A percentile compares a stretch with the other conserved stretches of the same genome.
These are phyloP conservation scores for Ischnura elegans DNA, from an alignment of 2,888 invertebrate species.

Conservation along the genomic window DNA sequence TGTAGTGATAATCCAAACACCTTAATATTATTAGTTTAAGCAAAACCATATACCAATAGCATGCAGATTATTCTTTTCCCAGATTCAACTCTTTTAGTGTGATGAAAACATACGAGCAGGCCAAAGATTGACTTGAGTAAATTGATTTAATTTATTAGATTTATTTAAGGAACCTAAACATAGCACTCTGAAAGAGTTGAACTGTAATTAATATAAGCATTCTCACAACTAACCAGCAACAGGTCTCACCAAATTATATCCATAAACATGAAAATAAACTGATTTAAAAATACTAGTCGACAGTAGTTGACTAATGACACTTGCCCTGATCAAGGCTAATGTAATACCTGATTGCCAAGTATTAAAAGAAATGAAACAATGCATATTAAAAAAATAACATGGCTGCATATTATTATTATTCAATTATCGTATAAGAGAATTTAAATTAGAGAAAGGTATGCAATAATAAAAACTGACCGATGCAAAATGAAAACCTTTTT, in stretches of 20 bases:
- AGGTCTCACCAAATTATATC: background rate
- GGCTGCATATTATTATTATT: slow-evolving; percentile 27
- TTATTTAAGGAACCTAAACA: background rate
- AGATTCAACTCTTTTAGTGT: background rate
- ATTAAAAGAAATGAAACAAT: background rate
- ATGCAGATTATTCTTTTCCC: background rate
- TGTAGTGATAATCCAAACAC: background rate
- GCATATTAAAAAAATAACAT: background rate
- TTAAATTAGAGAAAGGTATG: background rate
- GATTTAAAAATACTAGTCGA: background rate
- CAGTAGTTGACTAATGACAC: background rate
- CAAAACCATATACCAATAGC: background rate
- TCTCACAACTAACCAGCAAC: background rate
- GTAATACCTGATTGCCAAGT: background rate
- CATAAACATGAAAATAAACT: background rate
- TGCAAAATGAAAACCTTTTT: too few relatives aligned
- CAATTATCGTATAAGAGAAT: background rate
- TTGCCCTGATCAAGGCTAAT: background rate
- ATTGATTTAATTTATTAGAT: background rate
- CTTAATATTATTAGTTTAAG: slow-evolving; percentile 22
- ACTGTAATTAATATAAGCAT: background rate
- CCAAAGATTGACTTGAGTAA: background rate
- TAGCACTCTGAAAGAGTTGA: background rate
- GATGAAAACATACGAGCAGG: background rate
- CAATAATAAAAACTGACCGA: background rate